Evolutionary conservation across 2,797 vertebrate genomes (phyloP), one percentile per base, ranked within the genome.

Genomic region (Xenopus petersii): DNA sequence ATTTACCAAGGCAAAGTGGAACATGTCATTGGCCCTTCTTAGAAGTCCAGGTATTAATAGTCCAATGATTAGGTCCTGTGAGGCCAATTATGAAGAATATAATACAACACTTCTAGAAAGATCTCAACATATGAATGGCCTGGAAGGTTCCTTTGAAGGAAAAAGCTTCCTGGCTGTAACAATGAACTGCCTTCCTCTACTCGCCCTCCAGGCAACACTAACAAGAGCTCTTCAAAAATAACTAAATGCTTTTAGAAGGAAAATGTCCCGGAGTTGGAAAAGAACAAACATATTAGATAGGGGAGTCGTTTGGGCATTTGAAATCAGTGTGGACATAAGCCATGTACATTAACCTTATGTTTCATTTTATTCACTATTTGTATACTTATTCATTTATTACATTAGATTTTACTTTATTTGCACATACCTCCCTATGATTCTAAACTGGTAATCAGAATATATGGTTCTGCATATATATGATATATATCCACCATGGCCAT

Each of bases 111-210:
- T 64, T 74, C 71, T 74, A 61, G 54, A 79, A 79, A 79, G 67
- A 79, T 70, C 76, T 79, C 76, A 74, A 70, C 76, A 79, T 66
- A 79, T 79, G 71, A 79, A 79, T 79, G 71, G 76, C 64, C 71
- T 73, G 56, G 47, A 67, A 64, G 16, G 54, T 17, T 58, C 70
- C 76, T 79, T 74, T 79, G 76, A 79, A 64, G 76, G 71, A 67
- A 79, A 30, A 4, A 64, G 73, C 71, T 70, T 74, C 67, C 64
- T 61, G n/a, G 67, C 71, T 70, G 30, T 74, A 70, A 74, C 76
- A 74, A 79, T 74, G 76, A 74, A 66, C 51, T 61, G 30, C 55
- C 71, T 46, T 73, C 76, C 30, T 36, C 66, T 30, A 66, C 70
- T 65, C 76, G 56, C 66, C 76, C 76, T 70, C 60, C 51, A 74